Conservation (phyloP, 2,888 invertebrate species). For the Idaea biselata region DNA sequence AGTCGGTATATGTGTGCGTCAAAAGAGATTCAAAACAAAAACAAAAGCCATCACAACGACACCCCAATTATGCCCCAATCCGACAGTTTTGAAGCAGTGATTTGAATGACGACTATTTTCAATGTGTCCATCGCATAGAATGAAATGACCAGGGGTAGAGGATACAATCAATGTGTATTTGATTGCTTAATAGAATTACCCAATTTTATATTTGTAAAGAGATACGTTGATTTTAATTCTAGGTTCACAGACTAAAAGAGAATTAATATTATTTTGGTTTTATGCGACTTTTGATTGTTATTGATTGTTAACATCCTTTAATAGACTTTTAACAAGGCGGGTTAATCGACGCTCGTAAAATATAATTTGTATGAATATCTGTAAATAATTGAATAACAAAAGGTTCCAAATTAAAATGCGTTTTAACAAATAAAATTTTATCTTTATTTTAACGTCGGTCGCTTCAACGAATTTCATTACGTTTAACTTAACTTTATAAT, state of each 20-base stretch:
- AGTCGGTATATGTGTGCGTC: too few species aligned
- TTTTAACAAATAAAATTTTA: not conserved
- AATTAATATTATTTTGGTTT: not conserved
- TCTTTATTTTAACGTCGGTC: not conserved
- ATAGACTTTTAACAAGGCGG: not conserved
- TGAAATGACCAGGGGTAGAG: constrained; percentile 52
- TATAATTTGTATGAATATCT: not conserved
- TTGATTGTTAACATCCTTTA: not conserved
- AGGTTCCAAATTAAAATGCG: not conserved
- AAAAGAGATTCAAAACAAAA: constrained; percentile 18
- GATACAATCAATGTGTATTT: constrained; percentile 23
- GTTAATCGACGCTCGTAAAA: not conserved
- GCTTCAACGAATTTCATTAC: not conserved
- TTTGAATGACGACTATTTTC: constrained; percentile 56
- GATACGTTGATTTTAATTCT: not conserved
- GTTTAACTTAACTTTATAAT: not conserved
- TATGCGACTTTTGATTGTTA: not conserved
- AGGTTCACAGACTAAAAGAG: not conserved
- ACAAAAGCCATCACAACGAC: constrained; percentile 57
- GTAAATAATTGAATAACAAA: not conserved
- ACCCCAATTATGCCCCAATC: constrained; percentile 55
- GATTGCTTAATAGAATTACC: not conserved
- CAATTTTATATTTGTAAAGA: not conserved
- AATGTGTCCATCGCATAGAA: constrained; percentile 61
- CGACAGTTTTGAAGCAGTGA: constrained; percentile 53